A percentile compares a stretch with the other conserved stretches of the same genome.
These are phyloP conservation scores for Drosophila macrospina DNA, from an alignment of 2,888 invertebrate species.

Conservation along the genomic window DNA sequence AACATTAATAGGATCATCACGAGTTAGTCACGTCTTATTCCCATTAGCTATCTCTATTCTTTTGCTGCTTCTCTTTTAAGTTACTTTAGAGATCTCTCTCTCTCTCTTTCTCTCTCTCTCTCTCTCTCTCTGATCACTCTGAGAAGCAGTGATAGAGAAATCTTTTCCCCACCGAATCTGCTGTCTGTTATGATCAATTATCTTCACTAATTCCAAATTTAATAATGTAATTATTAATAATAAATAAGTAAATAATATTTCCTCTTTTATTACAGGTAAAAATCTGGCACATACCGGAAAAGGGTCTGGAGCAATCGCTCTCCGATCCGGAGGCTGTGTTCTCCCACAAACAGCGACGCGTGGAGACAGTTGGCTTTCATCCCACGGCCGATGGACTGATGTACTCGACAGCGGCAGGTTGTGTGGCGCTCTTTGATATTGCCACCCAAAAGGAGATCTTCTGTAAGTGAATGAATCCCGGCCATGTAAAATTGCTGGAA, in stretches of 20 bases:
- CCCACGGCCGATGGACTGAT: conserved; percentile 96
- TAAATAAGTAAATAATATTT: background rate
- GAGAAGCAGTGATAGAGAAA: no score
- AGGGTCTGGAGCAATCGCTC: conserved; percentile 91
- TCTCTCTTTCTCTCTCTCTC: no score
- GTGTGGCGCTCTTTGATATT: conserved; percentile 94
- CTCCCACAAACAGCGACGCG: conserved; percentile 92
- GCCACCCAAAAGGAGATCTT: conserved; percentile 92
- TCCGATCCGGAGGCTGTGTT: conserved; percentile 92
- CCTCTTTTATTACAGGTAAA: conserved; percentile 88
- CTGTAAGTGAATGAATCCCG: conserved; percentile 86
- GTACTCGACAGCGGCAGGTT: conserved; percentile 93
- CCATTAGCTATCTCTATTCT: no score
- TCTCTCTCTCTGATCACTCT: no score
- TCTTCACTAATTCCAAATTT: no score
- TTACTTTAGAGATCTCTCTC: no score
- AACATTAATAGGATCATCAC: no score
- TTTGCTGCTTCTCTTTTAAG: no score
- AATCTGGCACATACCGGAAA: conserved; percentile 95
- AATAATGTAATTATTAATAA: no score
- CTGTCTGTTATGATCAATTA: no score
- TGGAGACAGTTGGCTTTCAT: conserved; percentile 96
- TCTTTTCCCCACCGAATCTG: no score
- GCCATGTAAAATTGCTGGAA: background rate
- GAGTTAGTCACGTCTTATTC: no score